Conservation (phyloP, 2,113 vertebrate species). For the Argyrosomus japonicus region DNA sequence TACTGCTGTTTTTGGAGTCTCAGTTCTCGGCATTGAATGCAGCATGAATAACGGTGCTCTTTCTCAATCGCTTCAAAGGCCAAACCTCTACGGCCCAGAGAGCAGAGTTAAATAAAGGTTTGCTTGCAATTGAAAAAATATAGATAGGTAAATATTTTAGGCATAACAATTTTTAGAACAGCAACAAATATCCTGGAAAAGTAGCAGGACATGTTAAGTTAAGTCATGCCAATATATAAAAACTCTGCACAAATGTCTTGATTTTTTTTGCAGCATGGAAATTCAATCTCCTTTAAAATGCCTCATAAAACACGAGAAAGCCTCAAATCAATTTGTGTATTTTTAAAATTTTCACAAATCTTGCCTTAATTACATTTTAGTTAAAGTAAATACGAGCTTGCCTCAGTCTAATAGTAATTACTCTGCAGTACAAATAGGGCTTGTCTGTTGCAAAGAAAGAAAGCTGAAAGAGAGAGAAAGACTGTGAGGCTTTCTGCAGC, state of each 20-base stretch:
- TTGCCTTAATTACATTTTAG: conserved; percentile 64
- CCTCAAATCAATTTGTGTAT: conserved; percentile 41
- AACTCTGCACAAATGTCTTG: not conserved
- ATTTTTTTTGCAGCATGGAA: conserved; percentile 17
- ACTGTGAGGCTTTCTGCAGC: conserved; percentile 75
- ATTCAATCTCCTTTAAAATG: conserved; percentile 24
- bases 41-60: conserved; percentile 78
- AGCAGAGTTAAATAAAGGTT: conserved; percentile 79
- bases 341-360: conserved; percentile 35
- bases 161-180: not conserved
- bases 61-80: conserved; percentile 80
- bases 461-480: conserved; percentile 66
- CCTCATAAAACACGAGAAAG: not conserved
- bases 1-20: conserved; percentile 81
- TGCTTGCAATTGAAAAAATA: conserved; percentile 47
- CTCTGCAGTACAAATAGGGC: conserved; percentile 64
- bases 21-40: conserved; percentile 78
- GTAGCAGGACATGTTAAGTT: not conserved
- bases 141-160: conserved; percentile 32
- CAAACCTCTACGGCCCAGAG: conserved; percentile 77
- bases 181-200: conserved; percentile 18
- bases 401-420: conserved; percentile 65
- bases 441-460: conserved; percentile 71
- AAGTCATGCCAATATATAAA: conserved; percentile 27
- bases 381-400: conserved; percentile 55